Evolutionary conservation across 2,113 vertebrate species (phyloP).

Genomic region (Thunnus maccoyii): DNA sequence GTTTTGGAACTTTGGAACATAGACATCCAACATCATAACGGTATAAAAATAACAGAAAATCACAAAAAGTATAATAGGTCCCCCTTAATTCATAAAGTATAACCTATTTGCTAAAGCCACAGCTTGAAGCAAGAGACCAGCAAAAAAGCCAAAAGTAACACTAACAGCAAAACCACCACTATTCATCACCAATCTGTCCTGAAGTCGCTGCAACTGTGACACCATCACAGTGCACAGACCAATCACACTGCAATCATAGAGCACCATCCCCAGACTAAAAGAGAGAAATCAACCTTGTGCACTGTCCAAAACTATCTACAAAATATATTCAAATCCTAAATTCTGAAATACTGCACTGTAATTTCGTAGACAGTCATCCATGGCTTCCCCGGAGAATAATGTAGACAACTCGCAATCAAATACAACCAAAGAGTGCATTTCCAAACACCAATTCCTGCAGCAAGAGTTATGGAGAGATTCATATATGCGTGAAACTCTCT

Average conservation of each 20-base stretch:
- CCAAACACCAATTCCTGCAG: conserved; percentile 11
- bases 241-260: conserved; percentile 27
- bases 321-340: conserved; percentile 10
- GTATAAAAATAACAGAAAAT: too few relatives aligned
- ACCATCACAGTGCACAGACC: conserved; percentile 6
- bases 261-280: neutral
- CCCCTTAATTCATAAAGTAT: neutral
- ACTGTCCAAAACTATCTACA: conserved; percentile 5
- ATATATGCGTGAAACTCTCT: conserved; percentile 27
- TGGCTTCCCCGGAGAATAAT: conserved; percentile 9
- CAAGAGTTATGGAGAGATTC: neutral
- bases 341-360: conserved; percentile 9
- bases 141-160: neutral
- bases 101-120: neutral
- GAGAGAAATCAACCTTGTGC: conserved; percentile 30
- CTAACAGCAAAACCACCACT: neutral
- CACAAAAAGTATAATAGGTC: too few relatives aligned
- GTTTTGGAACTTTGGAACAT: too few relatives aligned
- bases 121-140: neutral
- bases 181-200: conserved; percentile 26
- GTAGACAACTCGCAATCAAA: conserved; percentile 21
- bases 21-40: too few relatives aligned
- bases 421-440: neutral
- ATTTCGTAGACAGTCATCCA: conserved; percentile 23
- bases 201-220: neutral